These are phyloP conservation scores for Xestobium rufovillosum DNA, from an alignment of 2,888 invertebrate genomes.

Conservation along the genomic window DNA sequence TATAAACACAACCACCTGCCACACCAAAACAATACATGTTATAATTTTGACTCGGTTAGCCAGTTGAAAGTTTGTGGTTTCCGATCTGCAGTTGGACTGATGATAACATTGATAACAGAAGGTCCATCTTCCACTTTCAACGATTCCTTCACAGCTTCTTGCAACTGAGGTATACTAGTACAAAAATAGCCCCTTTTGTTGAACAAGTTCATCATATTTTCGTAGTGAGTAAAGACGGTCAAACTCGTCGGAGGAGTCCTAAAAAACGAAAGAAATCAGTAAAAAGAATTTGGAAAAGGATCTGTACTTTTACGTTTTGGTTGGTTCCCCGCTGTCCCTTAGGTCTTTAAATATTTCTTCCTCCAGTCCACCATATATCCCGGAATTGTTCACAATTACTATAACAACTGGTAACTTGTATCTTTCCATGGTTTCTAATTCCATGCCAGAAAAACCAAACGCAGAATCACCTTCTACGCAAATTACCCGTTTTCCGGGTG, in stretches of 20 bases:
- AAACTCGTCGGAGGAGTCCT: conserved; percentile 83
- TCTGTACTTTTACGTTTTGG: conserved; percentile 58
- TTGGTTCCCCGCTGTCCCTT: conserved; percentile 60
- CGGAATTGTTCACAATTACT: conserved; percentile 91
- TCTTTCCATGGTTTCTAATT: conserved; percentile 92
- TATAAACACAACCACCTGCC: no score
- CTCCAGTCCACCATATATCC: conserved; percentile 85
- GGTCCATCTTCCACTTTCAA: conserved; percentile 66
- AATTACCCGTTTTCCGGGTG: conserved; percentile 74
- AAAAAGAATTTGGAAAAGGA: conserved; percentile 12
- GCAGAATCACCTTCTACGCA: conserved; percentile 97
- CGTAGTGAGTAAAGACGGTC: conserved; percentile 73
- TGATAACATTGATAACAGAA: conserved; percentile 84
- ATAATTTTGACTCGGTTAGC: conserved; percentile 88
- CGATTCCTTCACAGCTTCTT: conserved; percentile 59
- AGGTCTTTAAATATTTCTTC: conserved; percentile 65
- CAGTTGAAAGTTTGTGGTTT: conserved; percentile 88
- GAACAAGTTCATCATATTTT: conserved; percentile 84
- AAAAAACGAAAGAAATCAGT: conserved; percentile 27
- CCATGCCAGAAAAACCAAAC: conserved; percentile 98
- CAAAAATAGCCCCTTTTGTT: conserved; percentile 75
- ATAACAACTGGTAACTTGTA: conserved; percentile 87
- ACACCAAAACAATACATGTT: no score
- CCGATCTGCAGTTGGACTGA: conserved; percentile 79
- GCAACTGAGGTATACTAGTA: conserved; percentile 67